Evolutionary conservation across 2,797 vertebrate species (phyloP).

Genomic region (Anguilla marmorata): DNA sequence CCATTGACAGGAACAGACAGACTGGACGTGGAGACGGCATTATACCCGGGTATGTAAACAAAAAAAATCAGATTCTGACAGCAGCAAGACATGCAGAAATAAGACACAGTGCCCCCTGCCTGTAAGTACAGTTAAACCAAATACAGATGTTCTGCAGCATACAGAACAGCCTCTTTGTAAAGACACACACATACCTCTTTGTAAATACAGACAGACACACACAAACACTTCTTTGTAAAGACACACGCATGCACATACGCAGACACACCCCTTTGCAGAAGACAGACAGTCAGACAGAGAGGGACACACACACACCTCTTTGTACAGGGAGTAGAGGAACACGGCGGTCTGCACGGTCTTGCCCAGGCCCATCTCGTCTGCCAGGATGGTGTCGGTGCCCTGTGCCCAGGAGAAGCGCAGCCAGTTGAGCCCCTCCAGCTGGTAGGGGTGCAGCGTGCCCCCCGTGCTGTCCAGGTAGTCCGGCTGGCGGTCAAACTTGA

Average conservation of each 20-base stretch:
- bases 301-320: constrained; percentile 77
- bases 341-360: constrained; percentile 98
- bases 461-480: constrained; percentile 92
- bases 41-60: background rate
- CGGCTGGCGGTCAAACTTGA: constrained; percentile 94
- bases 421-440: constrained; percentile 97
- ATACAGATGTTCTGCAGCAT: background rate
- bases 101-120: background rate
- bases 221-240: background rate
- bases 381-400: constrained; percentile 96
- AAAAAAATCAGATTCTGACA: background rate
- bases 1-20: constrained; percentile 49
- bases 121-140: background rate
- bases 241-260: background rate
- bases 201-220: background rate
- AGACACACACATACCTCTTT: background rate
- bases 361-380: constrained; percentile 97
- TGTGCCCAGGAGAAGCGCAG: constrained; percentile 98
- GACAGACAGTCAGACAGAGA: background rate
- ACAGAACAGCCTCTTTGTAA: background rate
- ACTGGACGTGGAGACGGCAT: constrained; percentile 48
- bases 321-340: constrained; percentile 96
- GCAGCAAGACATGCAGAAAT: background rate
- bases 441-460: constrained; percentile 93
- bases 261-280: background rate